A percentile compares a stretch with the other conserved stretches of the same genome.
Conservation (phyloP, 1,140 invertebrate genomes). For the Pachyrhynchus sulphureomaculatus region DNA sequence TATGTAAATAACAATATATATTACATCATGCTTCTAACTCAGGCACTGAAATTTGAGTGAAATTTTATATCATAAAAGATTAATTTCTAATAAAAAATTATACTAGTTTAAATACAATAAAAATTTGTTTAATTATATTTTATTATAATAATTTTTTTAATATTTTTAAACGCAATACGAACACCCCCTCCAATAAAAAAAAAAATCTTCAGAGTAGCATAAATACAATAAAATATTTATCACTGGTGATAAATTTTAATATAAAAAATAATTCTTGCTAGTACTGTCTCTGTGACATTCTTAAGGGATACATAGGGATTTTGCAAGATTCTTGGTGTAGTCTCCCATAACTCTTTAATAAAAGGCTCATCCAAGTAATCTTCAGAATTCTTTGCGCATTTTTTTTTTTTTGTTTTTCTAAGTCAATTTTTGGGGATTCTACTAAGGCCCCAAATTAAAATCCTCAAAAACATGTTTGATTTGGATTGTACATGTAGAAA, state of each 20-base stretch:
- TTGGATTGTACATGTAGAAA: background rate
- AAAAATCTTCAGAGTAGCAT: no score
- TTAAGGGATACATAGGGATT: slow-evolving; percentile 68
- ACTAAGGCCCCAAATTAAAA: slow-evolving; percentile 79
- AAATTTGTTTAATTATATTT: no score
- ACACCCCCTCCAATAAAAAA: no score
- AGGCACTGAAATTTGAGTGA: slow-evolving; percentile 5
- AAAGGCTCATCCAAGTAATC: slow-evolving; percentile 89
- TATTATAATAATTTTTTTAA: no score
- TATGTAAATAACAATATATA: background rate
- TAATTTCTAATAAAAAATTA: no score
- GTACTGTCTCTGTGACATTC: slow-evolving; percentile 33
- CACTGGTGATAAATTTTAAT: background rate
- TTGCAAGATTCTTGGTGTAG: slow-evolving; percentile 85
- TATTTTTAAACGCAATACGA: background rate
- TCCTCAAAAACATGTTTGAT: slow-evolving; percentile 64
- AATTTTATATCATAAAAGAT: background rate
- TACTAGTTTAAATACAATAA: no score
- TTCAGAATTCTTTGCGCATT: slow-evolving; percentile 83
- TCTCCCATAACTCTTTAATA: slow-evolving; percentile 91
- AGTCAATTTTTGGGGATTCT: slow-evolving; percentile 74
- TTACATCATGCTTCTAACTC: background rate
- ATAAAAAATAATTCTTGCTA: background rate
- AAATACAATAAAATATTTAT: no score
- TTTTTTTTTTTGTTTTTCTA: slow-evolving; percentile 84